Base-by-base conservation (phyloP, 2,113 vertebrate genomes). In the Dryoscopus gambensis region DNA sequence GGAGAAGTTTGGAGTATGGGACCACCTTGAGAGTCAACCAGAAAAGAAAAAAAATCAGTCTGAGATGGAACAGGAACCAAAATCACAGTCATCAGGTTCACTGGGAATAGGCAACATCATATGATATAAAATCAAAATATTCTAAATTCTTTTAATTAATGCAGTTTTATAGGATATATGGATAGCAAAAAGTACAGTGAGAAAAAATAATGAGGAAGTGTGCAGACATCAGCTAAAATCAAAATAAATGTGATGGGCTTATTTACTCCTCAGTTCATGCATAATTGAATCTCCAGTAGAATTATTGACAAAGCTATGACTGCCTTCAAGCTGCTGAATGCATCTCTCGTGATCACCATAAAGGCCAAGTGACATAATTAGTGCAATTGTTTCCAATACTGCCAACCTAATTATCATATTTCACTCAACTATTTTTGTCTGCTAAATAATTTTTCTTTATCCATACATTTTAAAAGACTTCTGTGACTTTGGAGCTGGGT, bases 1-100 rank as follows among this genome's bases (percentile, higher is more conserved):
- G 1, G 96, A 96, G 68, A 96, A 96, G 82, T 97, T 97, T 49
- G 96, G 86, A 91, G 85, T 96, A 49, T 86, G 91, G 9, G 96
- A 95, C 14, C 80, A 93, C 90, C 97, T 98, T 74, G 73, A 63
- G 33, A 95, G 50, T 40, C 60, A 90, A 87, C 4, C 30, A 77
- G 74, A 73, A 78, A 35, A 71, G 53, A 83, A 91, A 88, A 39
- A 84, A 70, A 64, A 24, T 78, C 24, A 55, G 22, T 84, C 44
- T 84, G 39, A 0, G 19, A 59, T 81, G 28, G 60, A 88, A 86
- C 9, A 74, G 47, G 84, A 88, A 30, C 18, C 63, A 71, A 74
- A 88, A 55, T 62, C 7, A 12, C 4, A 31, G 49, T 60, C 24
- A 39, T 68, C 3, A 4, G 35, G n/a, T 70, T 79, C 57, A 79